Evolutionary conservation across 1,140 invertebrate genomes (phyloP).

Genomic region (Heterodera schachtii): DNA sequence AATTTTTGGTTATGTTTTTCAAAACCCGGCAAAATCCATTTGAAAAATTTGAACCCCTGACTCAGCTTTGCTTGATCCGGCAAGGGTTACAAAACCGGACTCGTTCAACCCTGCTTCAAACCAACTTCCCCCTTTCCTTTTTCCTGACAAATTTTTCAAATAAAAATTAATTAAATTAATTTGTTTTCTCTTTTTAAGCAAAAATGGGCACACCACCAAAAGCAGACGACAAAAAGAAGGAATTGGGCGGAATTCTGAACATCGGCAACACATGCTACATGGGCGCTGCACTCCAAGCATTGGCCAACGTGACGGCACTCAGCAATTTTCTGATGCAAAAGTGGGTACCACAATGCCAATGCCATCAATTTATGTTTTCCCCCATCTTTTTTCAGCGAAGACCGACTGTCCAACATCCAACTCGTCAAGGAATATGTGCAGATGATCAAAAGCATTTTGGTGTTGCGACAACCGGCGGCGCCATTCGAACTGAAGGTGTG

Average conservation of each 20-base stretch:
- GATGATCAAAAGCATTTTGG: neutral
- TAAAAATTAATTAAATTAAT: no score
- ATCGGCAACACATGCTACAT: constrained; percentile 13
- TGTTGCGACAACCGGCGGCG: neutral
- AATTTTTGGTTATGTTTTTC: no score
- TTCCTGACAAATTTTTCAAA: no score
- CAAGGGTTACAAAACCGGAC: no score
- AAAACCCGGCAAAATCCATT: no score
- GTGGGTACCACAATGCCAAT: neutral
- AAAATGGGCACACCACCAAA: no score
- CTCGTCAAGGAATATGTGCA: neutral
- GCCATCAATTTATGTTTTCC: neutral
- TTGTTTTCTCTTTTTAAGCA: no score
- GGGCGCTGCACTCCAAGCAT: neutral
- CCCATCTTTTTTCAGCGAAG: neutral
- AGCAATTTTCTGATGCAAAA: neutral
- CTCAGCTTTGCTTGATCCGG: no score
- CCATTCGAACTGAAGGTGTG: neutral
- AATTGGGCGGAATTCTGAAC: neutral
- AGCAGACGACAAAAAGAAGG: no score
- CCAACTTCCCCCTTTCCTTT: no score
- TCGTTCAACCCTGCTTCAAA: no score
- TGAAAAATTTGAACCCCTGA: no score
- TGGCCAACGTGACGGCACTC: neutral
- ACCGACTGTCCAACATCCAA: neutral